phyloP scores from a whole-genome alignment of 2,113 vertebrate species.

The Neogale vison region DNA sequence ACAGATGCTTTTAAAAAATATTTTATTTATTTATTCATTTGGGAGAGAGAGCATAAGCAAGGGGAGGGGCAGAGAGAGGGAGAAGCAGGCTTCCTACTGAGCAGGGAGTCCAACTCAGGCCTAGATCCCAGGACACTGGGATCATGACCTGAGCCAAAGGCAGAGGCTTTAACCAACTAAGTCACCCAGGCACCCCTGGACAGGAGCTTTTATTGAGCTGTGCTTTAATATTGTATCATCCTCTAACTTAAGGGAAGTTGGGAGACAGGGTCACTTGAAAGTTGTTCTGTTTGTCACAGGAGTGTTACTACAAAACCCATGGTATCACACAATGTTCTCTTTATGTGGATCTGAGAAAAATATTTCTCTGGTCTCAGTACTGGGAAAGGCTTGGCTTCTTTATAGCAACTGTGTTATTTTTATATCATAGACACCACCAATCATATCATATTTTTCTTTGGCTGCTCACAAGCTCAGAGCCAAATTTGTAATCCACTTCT shows the following conservation, averaged over 20 bases:
- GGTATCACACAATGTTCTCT: not conserved
- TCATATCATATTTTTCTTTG: not conserved
- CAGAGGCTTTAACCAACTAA: not conserved
- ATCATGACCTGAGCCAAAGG: not conserved
- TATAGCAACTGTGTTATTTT: slow-evolving; percentile 27
- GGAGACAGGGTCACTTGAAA: not conserved
- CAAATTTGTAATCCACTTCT: slow-evolving; percentile 9
- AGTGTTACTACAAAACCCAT: not conserved
- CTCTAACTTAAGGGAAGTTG: not conserved
- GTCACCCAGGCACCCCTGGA: not conserved
- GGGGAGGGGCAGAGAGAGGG: not conserved
- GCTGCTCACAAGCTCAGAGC: not conserved
- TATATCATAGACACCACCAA: not conserved
- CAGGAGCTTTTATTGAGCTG: not conserved
- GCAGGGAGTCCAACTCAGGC: not conserved
- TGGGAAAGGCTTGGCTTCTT: not conserved
- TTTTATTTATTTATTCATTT: not conserved
- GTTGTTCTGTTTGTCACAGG: not conserved
- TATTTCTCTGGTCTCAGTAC: not conserved
- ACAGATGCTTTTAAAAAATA: not conserved
- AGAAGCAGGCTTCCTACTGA: not conserved
- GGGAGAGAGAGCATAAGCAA: not conserved
- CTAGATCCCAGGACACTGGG: not conserved
- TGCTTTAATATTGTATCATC: not conserved
- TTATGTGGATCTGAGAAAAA: not conserved